Evolutionary conservation across 2,113 vertebrate genomes (phyloP).

Genomic region (Nanorana parkeri): DNA sequence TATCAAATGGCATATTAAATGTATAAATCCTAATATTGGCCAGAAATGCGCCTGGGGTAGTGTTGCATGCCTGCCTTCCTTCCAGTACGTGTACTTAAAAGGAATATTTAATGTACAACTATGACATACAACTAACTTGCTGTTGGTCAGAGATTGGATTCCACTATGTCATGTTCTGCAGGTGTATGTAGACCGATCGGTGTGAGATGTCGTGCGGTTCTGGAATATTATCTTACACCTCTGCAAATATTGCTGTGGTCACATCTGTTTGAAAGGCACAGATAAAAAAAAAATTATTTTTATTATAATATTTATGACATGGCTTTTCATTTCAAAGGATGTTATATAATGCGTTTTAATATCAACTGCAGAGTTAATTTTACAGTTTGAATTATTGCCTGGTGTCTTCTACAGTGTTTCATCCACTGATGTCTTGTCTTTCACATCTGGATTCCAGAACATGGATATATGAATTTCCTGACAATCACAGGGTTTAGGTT

Average conservation of each 20-base stretch:
- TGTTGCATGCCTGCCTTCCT: constrained; percentile 39
- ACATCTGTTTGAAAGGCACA: neutral
- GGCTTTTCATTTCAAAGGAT: neutral
- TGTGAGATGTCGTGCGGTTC: neutral
- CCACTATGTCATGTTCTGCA: constrained; percentile 38
- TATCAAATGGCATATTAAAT: constrained; percentile 54
- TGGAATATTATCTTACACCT: constrained; percentile 36
- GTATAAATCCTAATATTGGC: constrained; percentile 60
- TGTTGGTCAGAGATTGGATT: constrained; percentile 32
- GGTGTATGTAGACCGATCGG: constrained; percentile 34
- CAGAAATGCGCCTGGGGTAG: constrained; percentile 49
- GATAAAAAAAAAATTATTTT: neutral
- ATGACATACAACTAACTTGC: constrained; percentile 40
- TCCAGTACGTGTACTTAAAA: neutral
- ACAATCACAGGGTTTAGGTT: constrained; percentile 57
- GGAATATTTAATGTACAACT: constrained; percentile 35
- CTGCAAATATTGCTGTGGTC: neutral
- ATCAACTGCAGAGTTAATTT: constrained; percentile 54
- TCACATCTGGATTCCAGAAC: constrained; percentile 62
- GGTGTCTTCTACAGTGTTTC: constrained; percentile 56
- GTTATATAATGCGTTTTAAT: constrained; percentile 32
- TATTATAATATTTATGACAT: neutral
- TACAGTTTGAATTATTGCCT: constrained; percentile 47
- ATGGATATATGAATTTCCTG: constrained; percentile 61
- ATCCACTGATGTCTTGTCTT: constrained; percentile 53